Evolutionary conservation across 2,113 vertebrate species (phyloP).

Genomic region (Petrocephalus microphthalmus): DNA sequence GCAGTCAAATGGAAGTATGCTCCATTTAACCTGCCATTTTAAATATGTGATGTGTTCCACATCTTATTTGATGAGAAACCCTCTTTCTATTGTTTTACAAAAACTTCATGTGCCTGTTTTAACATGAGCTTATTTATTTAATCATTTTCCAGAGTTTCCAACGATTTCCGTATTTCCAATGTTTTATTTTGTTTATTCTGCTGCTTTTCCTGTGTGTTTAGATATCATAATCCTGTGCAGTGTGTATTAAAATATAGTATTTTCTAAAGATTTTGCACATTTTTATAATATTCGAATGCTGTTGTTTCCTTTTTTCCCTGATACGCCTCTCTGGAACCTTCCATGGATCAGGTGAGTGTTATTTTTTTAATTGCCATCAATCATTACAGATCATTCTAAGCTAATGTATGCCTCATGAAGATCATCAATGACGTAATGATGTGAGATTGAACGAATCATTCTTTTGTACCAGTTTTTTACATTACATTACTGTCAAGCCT

Average conservation of each 20-base stretch:
- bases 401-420: neutral
- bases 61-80: neutral
- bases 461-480: neutral
- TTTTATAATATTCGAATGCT: constrained; percentile 19
- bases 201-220: neutral
- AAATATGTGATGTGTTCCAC: neutral
- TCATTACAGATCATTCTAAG: neutral
- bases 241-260: neutral
- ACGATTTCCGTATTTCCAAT: neutral
- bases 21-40: neutral
- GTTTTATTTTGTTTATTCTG: neutral
- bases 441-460: neutral
- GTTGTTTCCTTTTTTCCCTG: constrained; percentile 11
- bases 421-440: neutral
- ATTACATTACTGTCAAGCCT: too few relatives aligned
- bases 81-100: neutral
- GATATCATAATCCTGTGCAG: neutral
- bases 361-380: neutral
- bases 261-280: neutral
- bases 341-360: constrained; percentile 36
- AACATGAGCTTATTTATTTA: neutral
- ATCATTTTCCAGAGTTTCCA: neutral
- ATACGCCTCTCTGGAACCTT: neutral
- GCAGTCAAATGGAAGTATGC: constrained; percentile 28
- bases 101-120: neutral